Evolutionary conservation across 2,888 invertebrate species (phyloP), one percentile per base, ranked within the genome.

Genomic region (Hyppa rectilinea): DNA sequence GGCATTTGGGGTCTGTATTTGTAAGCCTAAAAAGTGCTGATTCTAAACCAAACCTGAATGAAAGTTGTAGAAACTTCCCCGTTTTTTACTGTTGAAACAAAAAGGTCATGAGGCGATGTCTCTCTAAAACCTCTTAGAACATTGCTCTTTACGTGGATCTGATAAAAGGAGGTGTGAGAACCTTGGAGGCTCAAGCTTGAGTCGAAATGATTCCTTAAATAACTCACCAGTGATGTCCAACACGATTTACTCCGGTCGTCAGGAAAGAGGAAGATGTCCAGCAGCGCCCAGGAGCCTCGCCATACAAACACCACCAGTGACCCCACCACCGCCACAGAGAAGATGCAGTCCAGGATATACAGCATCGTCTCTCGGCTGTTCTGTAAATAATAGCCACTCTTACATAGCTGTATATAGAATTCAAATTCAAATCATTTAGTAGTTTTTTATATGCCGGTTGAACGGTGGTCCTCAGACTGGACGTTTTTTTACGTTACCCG

Each of bases 251-350:
- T 94, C 31, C 90, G 93, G 87, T 98, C 96, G 0, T 96, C 97
- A 9, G 98, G 98, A 90, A 97, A 98, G n/a, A 99, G 95, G 89
- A 97, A 97, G 82, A 98, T 95, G 93, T 98, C 98, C 63, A 98
- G 96, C 61, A 98, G 94, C 9, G 97, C 97, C 98, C 98, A 99
- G 36, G 97, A 96, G 36, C 99, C 98, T 85, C 98, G 96, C 99
- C 99, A 99, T 58, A 98, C 98, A 91, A 98, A 97, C 3, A 98
- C 98, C 60, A 98, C 98, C 78, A 98, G 96, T 0, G 98, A 97
- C 0, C 98, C 98, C 81, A 98, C 97, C 70, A 98, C 97, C 36
- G 97, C 96, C 80, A 98, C 98, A 14, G 98, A 98, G 95, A 98
- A 98, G 73, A 98, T 94, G 90, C 98, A 98, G 96, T 99, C 98